Percentiles rank a stretch among this genome's conserved stretches.
These are phyloP conservation scores for Odontesthes bonariensis DNA, from an alignment of 2,113 vertebrate genomes.

Conservation along the genomic window DNA sequence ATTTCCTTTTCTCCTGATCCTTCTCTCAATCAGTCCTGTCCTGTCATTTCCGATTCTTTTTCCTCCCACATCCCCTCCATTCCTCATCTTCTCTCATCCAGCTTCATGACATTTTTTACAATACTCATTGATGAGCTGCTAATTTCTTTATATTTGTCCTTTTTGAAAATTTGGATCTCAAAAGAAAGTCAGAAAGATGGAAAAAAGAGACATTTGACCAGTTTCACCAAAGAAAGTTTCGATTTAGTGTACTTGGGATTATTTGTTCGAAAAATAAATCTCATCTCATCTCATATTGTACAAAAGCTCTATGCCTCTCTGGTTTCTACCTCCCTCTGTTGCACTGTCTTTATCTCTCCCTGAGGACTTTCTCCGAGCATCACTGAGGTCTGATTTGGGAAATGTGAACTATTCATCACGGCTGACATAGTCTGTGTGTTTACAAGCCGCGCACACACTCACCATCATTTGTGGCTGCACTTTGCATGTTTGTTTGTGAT, in stretches of 20 bases:
- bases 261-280: too few relatives aligned
- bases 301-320: neutral
- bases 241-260: neutral
- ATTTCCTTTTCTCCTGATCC: neutral
- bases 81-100: neutral
- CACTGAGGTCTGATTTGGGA: constrained; percentile 66
- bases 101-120: neutral
- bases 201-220: neutral
- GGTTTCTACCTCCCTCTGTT: neutral
- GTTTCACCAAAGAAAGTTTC: neutral
- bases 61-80: neutral
- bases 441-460: constrained; percentile 37
- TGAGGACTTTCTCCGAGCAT: constrained; percentile 32
- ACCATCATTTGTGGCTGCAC: constrained; percentile 43
- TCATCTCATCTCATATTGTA: neutral
- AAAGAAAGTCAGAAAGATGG: constrained; percentile 1
- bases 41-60: neutral
- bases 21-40: neutral
- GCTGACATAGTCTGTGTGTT: constrained; percentile 62
- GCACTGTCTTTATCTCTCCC: constrained; percentile 20
- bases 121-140: neutral
- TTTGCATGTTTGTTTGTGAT: constrained; percentile 48
- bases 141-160: neutral
- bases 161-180: neutral
- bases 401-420: constrained; percentile 75